A percentile compares a stretch with the other conserved stretches of the same genome.
Evolutionary conservation across 2,888 invertebrate species (phyloP).

Genomic region (Nomada hirtipes): DNA sequence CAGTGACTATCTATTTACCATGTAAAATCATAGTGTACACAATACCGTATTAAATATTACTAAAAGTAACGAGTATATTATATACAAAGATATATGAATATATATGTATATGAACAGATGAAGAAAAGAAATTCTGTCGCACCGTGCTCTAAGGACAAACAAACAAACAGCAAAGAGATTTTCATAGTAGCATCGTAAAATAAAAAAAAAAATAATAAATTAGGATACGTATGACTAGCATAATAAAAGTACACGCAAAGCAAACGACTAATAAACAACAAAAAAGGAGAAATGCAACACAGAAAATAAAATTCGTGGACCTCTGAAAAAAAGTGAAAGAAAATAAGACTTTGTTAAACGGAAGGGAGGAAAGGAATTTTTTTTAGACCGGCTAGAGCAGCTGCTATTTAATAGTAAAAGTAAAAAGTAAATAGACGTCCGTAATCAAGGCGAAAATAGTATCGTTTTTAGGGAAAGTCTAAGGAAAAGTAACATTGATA

Average conservation of each 20-base stretch:
- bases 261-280: conserved; percentile 3
- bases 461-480: conserved; percentile 36
- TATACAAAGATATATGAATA: conserved; percentile 58
- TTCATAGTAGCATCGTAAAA: conserved; percentile 62
- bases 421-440: conserved; percentile 71
- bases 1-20: conserved; percentile 67
- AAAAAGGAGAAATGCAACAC: not conserved
- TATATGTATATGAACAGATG: conserved; percentile 59
- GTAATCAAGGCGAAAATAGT: conserved; percentile 67
- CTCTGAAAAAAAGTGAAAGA: not conserved
- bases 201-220: conserved; percentile 42
- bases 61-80: conserved; percentile 58
- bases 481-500: conserved; percentile 9
- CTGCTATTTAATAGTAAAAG: conserved; percentile 19
- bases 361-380: conserved; percentile 31
- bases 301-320: conserved; percentile 1
- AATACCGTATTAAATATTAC: conserved; percentile 67
- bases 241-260: conserved; percentile 18
- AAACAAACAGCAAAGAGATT: conserved; percentile 41
- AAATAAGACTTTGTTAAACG: conserved; percentile 51
- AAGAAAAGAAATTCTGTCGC: conserved; percentile 64
- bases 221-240: conserved; percentile 66
- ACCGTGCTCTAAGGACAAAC: conserved; percentile 57
- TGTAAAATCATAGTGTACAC: conserved; percentile 74
- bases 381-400: conserved; percentile 48